A percentile compares a stretch with the other conserved stretches of the same genome.
Conservation (phyloP, 1,140 invertebrate genomes). For the Lepeophtheirus salmonis region DNA sequence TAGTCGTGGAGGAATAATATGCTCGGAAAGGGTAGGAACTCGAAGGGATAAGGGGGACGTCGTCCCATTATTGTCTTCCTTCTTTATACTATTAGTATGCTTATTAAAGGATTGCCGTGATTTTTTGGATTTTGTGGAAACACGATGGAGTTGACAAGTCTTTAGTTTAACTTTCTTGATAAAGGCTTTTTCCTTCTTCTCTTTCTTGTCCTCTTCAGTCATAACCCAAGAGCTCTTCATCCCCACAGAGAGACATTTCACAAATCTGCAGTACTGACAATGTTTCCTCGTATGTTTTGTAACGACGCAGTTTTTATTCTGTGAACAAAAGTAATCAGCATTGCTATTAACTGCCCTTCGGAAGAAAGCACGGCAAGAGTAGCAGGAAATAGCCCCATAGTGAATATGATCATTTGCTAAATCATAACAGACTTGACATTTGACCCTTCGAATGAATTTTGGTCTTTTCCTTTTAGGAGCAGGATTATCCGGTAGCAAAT, state of each 20-base stretch:
- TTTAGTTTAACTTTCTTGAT: not conserved
- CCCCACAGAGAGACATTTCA: constrained; percentile 28
- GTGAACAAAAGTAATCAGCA: constrained; percentile 27
- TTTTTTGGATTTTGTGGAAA: too few species aligned
- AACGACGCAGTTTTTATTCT: constrained; percentile 26
- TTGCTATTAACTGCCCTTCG: constrained; percentile 25
- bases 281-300: constrained; percentile 25
- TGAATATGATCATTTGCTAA: constrained; percentile 28
- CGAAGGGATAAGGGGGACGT: not conserved
- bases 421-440: constrained; percentile 29
- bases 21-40: not conserved
- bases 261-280: constrained; percentile 29
- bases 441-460: constrained; percentile 14
- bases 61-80: too few species aligned
- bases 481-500: not conserved
- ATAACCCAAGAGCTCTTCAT: constrained; percentile 32
- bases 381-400: constrained; percentile 29
- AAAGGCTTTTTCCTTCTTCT: constrained; percentile 20
- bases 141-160: not conserved
- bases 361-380: constrained; percentile 30
- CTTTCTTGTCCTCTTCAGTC: constrained; percentile 28
- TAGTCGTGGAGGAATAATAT: not conserved
- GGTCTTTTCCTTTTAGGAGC: constrained; percentile 8
- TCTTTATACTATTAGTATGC: too few species aligned
- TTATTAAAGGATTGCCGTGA: too few species aligned